Evolutionary conservation across 2,888 invertebrate species (phyloP).

Genomic region (Caenorhabditis sp.): DNA sequence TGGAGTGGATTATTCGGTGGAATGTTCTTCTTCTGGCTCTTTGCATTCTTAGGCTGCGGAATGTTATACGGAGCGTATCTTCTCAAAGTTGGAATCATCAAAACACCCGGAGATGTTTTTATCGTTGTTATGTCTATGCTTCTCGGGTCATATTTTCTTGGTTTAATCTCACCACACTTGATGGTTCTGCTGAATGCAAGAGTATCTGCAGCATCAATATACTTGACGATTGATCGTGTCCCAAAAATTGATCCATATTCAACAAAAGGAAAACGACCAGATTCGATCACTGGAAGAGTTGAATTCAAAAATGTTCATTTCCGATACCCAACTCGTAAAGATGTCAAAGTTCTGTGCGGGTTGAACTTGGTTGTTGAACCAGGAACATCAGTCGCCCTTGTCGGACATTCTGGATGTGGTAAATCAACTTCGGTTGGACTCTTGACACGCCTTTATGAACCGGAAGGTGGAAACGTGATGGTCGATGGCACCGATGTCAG

Average conservation of each 20-base stretch:
- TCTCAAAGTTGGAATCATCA: slow-evolving; percentile 46
- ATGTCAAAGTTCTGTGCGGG: slow-evolving; percentile 51
- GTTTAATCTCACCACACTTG: slow-evolving; percentile 62
- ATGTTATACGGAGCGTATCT: slow-evolving; percentile 55
- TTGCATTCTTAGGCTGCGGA: slow-evolving; percentile 53
- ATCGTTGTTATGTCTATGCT: slow-evolving; percentile 54
- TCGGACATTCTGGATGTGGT: slow-evolving; percentile 60
- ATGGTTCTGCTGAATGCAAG: slow-evolving; percentile 64
- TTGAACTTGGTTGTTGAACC: slow-evolving; percentile 52
- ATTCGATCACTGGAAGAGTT: slow-evolving; percentile 36
- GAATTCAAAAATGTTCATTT: slow-evolving; percentile 63
- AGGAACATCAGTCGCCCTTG: slow-evolving; percentile 56
- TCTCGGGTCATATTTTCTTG: slow-evolving; percentile 61
- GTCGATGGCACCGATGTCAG: slow-evolving; percentile 62
- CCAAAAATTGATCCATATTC: slow-evolving; percentile 59
- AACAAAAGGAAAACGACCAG: slow-evolving; percentile 41
- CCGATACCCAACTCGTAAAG: slow-evolving; percentile 59
- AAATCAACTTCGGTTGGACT: slow-evolving; percentile 59
- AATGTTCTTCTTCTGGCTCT: slow-evolving; percentile 54
- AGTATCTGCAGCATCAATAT: slow-evolving; percentile 64
- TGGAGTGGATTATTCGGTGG: slow-evolving; percentile 61
- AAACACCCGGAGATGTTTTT: slow-evolving; percentile 59
- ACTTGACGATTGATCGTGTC: slow-evolving; percentile 60
- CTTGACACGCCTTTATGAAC: slow-evolving; percentile 53
- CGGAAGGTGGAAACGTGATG: slow-evolving; percentile 48